A percentile compares a stretch with the other conserved stretches of the same genome.
phyloP scores from a whole-genome alignment of 2,113 vertebrate genomes.

The Pipa parva region DNA sequence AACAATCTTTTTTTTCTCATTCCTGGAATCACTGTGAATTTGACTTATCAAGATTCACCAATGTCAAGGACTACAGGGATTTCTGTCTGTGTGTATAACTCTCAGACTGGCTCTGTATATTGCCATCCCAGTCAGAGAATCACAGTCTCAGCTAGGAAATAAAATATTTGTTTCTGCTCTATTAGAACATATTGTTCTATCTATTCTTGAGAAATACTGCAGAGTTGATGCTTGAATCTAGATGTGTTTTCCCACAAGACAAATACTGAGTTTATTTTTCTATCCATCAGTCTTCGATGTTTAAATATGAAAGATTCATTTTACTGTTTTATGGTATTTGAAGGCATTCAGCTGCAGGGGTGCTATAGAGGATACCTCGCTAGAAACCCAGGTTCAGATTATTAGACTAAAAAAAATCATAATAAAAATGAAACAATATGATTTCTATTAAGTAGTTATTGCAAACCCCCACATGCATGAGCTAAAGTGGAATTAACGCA shows the following conservation, averaged over 20 bases:
- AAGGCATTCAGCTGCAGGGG: too few species aligned
- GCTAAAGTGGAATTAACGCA: too few species aligned
- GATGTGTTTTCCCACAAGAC: not conserved
- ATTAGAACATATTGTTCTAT: conserved; percentile 10
- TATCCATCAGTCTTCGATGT: too few species aligned
- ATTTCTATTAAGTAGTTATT: too few species aligned
- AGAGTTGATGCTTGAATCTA: not conserved
- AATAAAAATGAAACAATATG: too few species aligned
- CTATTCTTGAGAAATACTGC: not conserved
- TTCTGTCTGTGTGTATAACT: conserved; percentile 25
- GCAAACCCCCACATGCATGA: too few species aligned
- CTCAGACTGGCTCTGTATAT: conserved; percentile 10
- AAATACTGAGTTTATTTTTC: not conserved
- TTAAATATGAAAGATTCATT: too few species aligned
- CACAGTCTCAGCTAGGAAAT: not conserved
- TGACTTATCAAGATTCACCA: conserved; percentile 33
- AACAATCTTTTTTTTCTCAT: not conserved
- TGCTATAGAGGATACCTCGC: too few species aligned
- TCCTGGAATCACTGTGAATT: conserved; percentile 17
- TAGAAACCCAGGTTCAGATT: too few species aligned
- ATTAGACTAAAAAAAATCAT: too few species aligned
- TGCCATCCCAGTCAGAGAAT: conserved; percentile 5
- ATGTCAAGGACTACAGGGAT: conserved; percentile 32
- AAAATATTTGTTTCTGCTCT: not conserved
- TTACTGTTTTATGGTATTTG: too few species aligned